Base-by-base conservation (phyloP, 2,113 vertebrate species). In the Amphiprion ocellaris region DNA sequence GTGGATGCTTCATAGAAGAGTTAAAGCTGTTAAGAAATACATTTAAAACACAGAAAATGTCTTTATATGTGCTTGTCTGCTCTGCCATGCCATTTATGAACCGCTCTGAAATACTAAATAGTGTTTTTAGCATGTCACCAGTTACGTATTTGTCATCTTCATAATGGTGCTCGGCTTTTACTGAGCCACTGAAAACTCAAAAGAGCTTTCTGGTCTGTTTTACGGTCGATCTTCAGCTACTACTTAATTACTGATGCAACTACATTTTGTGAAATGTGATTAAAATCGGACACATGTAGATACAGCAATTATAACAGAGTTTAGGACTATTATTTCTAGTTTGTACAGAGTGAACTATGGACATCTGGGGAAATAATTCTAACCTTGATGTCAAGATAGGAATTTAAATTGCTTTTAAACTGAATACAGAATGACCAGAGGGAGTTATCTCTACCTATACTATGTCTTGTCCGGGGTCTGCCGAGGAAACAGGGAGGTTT, bases 401-500 rank as follows among this genome's bases (percentile, higher is more conserved):
- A 60, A 69, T 69, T 17, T 23, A 47, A 53, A 59, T 65, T 37
- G 52, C 11, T 64, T 74, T 64, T 58, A 50, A 63, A 71, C 46
- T 8, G 33, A 41, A 69, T 10, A 60, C 0, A 0, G 44, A 71
- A 26, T 30, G 28, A 49, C 10, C 26, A 19, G 14, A 28, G 49
- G 8, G 33, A 47, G 53, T 76, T 10, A 61, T 60, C 12, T 19
- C 60, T 15, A 6, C 41, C 50, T 39, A 4, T 26, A 44, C 7
- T n/a, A 52, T 28, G n/a, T 54, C 28, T 47, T 47, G 2, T 49
- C 24, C 17, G n/a, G 37, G 28, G 26, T 65, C 11, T 54, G 44
- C 23, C 62, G 28, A 7, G 50, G 23, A 24, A 69, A 60, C 50
- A 54, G 62, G 41, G 28, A 28, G n/a, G 9, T 52, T 63, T 39